Base-by-base conservation (phyloP, 2,113 vertebrate species). In the Opisthocomus hoazin region DNA sequence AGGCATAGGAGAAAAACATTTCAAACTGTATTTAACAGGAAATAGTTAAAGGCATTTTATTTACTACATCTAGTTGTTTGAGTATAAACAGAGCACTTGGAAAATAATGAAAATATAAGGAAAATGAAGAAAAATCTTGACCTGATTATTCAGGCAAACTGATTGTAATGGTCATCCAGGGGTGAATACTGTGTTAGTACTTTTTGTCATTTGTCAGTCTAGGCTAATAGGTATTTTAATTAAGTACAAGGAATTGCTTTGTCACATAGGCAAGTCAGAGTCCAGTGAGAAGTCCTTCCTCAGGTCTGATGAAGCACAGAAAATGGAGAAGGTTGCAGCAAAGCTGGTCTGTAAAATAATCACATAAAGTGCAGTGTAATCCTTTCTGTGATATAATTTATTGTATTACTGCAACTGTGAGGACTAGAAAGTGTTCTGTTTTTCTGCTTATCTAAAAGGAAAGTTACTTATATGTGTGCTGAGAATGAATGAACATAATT, bases 281-380 rank as follows among this genome's bases (percentile, higher is more conserved):
- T 46, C 37, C 78, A 56, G 2, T 73, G 43, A 63, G 20, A 89
- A 77, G 8, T 50, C 8, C 22, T 73, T 89, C 37, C 58, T 81
- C 36, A 65, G 43, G 27, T 39, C 1, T 74, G 74, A 46, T 84
- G 56, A 65, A 50, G 34, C 60, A 53, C 8, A 61, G 60, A 48
- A 92, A 90, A 48, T n/a, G 45, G 58, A 65, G 50, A 27, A 77
- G 36, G 6, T 37, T 85, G 53, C 65, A 70, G 74, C n/a, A 90
- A 87, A 84, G 45, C 64, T 84, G 56, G 26, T 61, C 53, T 74
- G 50, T 90, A 69, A 90, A 90, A 84, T 82, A 82, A 84, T 94
- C 69, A 75, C 60, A 14, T 60, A 20, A 92, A 96, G 36, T 90
- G 54, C 86, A 41, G 50, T 65, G 53, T 92, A 94, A 91, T 93